These are phyloP conservation scores for Lypha dubia DNA, from an alignment of 2,888 invertebrate species.

Conservation along the genomic window DNA sequence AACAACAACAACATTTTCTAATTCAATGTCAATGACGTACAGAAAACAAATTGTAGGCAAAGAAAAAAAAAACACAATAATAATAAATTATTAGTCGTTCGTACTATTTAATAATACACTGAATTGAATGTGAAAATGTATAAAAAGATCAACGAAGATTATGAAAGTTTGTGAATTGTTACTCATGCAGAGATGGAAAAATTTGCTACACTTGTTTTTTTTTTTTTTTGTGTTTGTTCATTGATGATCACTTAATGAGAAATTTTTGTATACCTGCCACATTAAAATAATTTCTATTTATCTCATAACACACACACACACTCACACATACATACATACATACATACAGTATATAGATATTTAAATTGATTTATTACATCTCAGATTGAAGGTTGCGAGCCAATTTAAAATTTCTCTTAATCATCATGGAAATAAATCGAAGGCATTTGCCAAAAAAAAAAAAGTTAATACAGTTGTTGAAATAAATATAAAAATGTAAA, in stretches of 20 bases:
- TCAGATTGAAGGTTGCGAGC: neutral
- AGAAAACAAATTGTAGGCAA: conserved; percentile 10
- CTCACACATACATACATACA: no score
- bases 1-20: conserved; percentile 37
- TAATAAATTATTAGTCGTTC: conserved; percentile 16
- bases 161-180: neutral
- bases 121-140: neutral
- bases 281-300: neutral
- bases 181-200: neutral
- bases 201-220: neutral
- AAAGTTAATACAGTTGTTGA: no score
- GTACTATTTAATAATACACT: conserved; percentile 3
- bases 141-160: neutral
- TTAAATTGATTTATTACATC: neutral
- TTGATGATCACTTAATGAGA: neutral
- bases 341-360: no score
- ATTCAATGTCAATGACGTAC: conserved; percentile 69
- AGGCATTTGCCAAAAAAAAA: no score
- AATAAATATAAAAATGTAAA: no score
- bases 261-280: no score
- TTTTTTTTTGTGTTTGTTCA: neutral
- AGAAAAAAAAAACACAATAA: no score
- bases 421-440: no score
- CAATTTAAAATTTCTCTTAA: neutral
- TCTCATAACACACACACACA: neutral